phyloP scores from a whole-genome alignment of 35 echinoderm and acorn worm genomes.

The Lytechinus pictus region DNA sequence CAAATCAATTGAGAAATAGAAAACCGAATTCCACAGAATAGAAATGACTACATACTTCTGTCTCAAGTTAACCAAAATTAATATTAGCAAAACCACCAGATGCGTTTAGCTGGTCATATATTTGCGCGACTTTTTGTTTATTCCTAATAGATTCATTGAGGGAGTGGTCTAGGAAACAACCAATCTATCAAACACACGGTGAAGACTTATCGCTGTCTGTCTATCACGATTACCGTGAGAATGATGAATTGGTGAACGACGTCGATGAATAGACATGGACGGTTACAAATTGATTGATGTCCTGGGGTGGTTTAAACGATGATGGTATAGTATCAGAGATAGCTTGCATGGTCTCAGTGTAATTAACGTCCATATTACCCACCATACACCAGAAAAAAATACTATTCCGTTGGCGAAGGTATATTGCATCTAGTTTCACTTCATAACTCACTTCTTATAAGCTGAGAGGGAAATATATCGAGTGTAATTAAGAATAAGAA shows the following conservation, averaged over 20 bases:
- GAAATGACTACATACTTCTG: too few species aligned
- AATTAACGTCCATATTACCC: slow-evolving; percentile 3
- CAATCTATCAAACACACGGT: not conserved
- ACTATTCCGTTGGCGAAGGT: not conserved
- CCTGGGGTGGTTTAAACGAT: not conserved
- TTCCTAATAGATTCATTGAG: not conserved
- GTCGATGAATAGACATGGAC: not conserved
- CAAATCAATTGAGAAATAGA: too few species aligned
- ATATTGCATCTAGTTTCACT: slow-evolving; percentile 4
- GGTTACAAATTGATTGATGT: not conserved
- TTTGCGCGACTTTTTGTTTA: not conserved
- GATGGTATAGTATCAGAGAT: not conserved
- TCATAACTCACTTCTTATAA: not conserved
- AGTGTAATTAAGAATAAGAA: not conserved
- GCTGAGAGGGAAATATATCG: not conserved
- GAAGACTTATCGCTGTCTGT: not conserved
- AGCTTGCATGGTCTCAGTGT: not conserved
- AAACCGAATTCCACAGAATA: too few species aligned
- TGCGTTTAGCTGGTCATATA: not conserved
- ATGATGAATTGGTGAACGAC: not conserved
- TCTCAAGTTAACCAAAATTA: too few species aligned
- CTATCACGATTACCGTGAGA: not conserved
- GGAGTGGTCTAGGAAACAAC: not conserved
- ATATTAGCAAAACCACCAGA: too few species aligned
- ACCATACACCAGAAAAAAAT: not conserved